Evolutionary conservation across 2,113 vertebrate species (phyloP).

Genomic region (Microtus oregoni): DNA sequence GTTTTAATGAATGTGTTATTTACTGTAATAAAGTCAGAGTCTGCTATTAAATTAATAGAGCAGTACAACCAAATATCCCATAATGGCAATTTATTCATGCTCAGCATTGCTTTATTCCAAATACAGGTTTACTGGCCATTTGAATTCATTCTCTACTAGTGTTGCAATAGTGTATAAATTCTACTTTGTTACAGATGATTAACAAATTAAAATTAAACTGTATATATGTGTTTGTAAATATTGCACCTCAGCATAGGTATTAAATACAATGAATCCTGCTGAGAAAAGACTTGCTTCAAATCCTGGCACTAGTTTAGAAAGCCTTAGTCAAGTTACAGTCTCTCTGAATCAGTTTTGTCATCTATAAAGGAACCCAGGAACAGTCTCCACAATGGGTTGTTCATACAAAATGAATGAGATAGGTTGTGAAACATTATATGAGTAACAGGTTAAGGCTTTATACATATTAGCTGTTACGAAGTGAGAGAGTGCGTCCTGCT

Average conservation of each 20-base stretch:
- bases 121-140: not conserved
- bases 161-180: constrained; percentile 38
- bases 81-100: constrained; percentile 64
- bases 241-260: not conserved
- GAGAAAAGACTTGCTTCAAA: not conserved
- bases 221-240: not conserved
- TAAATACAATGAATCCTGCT: constrained; percentile 33
- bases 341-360: not conserved
- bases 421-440: not conserved
- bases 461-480: not conserved
- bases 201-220: constrained; percentile 57
- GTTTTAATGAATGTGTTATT: constrained; percentile 82
- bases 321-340: not conserved
- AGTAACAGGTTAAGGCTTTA: not conserved
- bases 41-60: constrained; percentile 81
- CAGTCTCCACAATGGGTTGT: not conserved
- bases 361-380: not conserved
- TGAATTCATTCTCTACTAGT: constrained; percentile 63
- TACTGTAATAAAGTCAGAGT: constrained; percentile 76
- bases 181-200: constrained; percentile 41
- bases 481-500: not conserved
- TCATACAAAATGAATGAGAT: not conserved
- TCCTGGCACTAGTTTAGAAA: not conserved
- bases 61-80: constrained; percentile 67
- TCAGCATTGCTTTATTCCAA: constrained; percentile 50